Evolutionary conservation across 2,113 vertebrate species (phyloP), one percentile per base, ranked within the genome.

Genomic region (Eptatretus burgeri): DNA sequence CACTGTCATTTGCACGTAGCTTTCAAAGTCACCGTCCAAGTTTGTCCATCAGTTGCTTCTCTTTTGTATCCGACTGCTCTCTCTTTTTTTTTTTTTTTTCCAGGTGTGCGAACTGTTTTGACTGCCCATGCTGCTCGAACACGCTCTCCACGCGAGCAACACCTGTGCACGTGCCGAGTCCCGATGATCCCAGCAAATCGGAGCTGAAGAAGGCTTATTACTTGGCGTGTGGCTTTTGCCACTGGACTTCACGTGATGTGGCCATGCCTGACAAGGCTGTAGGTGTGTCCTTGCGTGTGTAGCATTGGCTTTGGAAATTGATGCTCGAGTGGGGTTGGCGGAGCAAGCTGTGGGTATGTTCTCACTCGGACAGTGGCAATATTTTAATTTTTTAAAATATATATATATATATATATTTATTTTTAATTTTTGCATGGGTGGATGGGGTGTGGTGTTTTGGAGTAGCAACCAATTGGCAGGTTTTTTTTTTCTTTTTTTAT

Each of bases 221-320:
- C 69, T 67, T 98, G 67, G 89, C 89, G 66, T 98, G 91, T 67
- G 91, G 91, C 9, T 98, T 98, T 74, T 98, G 91, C 70, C 89
- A 88, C 69, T 98, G 91, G 89, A 93, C 85, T 1, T 98, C 91
- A 14, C 80, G 91, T 65, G 91, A 96, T 64, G 91, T 95, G 1
- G 86, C 87, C 69, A 94, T 98, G 89, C 87, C 87, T 62, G 91
- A 98, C 73, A 98, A 98, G 70, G 94, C 89, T 71, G 91, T 96
- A 0, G 91, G 91, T 94, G 67, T 73, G 87, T 78, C 52, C 13
- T n/a, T n/a, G n/a, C 11, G 51, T 14, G 12, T 9, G n/a, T 1
- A 13, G 11, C 13, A 16, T 16, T 27, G 14, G 8, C 20, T 60
- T 18, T 60, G 14, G 53, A 9, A n/a, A n/a, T n/a, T n/a, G n/a